Percentiles rank a stretch among this genome's conserved stretches.
These are phyloP conservation scores for Rhimphoctona megacephalus DNA, from an alignment of 2,888 invertebrate genomes.

Conservation along the genomic window DNA sequence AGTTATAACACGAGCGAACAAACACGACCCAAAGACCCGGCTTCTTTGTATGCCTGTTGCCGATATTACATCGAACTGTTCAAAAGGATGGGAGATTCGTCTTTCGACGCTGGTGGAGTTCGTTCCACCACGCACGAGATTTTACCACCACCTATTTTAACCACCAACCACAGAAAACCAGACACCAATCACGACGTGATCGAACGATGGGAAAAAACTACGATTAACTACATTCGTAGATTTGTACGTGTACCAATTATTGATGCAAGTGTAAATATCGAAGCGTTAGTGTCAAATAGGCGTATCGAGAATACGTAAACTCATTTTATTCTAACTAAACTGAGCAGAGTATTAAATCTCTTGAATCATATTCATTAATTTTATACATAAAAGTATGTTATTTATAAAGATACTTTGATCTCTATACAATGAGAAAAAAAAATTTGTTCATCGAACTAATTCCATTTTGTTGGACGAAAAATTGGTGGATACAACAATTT, in stretches of 20 bases:
- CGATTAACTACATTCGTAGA: constrained; percentile 37
- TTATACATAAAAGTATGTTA: no score
- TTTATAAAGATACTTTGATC: no score
- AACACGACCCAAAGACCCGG: constrained; percentile 51
- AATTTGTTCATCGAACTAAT: no score
- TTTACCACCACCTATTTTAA: constrained; percentile 55
- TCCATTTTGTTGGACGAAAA: no score
- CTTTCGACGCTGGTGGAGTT: constrained; percentile 63
- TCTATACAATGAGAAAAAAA: no score
- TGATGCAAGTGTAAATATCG: constrained; percentile 10
- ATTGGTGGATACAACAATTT: no score
- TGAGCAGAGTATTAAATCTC: background rate
- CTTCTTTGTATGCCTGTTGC: constrained; percentile 34
- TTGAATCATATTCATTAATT: background rate
- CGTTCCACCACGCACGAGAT: constrained; percentile 53
- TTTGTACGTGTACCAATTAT: constrained; percentile 22
- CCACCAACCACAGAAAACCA: constrained; percentile 19
- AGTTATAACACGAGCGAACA: constrained; percentile 17
- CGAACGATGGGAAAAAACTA: constrained; percentile 34
- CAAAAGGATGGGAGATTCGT: constrained; percentile 65
- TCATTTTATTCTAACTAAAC: background rate
- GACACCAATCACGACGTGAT: constrained; percentile 28
- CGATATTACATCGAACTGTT: constrained; percentile 49
- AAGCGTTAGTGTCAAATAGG: background rate
- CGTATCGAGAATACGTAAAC: background rate